Conservation (phyloP, 2,888 invertebrate species). For the Lypha dubia region DNA sequence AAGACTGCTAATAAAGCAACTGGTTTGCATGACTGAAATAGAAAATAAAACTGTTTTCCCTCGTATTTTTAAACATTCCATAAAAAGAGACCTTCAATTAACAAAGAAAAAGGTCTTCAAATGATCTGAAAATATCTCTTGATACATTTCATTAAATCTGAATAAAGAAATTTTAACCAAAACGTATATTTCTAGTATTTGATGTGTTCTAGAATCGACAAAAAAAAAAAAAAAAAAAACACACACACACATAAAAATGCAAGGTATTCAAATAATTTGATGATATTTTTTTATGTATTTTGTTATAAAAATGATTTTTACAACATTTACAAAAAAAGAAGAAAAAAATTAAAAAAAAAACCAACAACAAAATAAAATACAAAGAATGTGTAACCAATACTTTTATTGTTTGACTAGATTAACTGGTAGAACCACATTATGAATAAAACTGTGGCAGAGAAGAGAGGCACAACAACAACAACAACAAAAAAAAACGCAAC, state of each 20-base stretch:
- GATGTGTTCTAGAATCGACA: not conserved
- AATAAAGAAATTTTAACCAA: not conserved
- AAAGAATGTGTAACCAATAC: conserved; percentile 12
- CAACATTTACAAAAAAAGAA: conserved; percentile 53
- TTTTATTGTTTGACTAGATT: conserved; percentile 46
- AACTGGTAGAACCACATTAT: conserved; percentile 1
- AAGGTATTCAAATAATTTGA: conserved; percentile 29
- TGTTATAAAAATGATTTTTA: conserved; percentile 73
- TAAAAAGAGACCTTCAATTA: not conserved
- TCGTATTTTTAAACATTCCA: too few species aligned
- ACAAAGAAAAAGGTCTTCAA: not conserved
- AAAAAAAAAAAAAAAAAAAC: conserved; percentile 3
- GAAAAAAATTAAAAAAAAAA: too few species aligned
- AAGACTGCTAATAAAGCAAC: not conserved
- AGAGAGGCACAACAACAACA: not conserved
- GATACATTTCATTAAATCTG: not conserved
- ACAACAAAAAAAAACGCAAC: too few species aligned
- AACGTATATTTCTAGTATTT: not conserved
- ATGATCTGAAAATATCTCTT: conserved; percentile 1
- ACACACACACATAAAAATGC: not conserved
- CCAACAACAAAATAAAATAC: too few species aligned
- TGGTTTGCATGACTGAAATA: not conserved
- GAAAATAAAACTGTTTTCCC: too few species aligned
- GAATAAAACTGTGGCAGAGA: not conserved
- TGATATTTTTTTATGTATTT: conserved; percentile 67